phyloP scores from a whole-genome alignment of 1,140 invertebrate genomes.

The Leptinotarsa texana region DNA sequence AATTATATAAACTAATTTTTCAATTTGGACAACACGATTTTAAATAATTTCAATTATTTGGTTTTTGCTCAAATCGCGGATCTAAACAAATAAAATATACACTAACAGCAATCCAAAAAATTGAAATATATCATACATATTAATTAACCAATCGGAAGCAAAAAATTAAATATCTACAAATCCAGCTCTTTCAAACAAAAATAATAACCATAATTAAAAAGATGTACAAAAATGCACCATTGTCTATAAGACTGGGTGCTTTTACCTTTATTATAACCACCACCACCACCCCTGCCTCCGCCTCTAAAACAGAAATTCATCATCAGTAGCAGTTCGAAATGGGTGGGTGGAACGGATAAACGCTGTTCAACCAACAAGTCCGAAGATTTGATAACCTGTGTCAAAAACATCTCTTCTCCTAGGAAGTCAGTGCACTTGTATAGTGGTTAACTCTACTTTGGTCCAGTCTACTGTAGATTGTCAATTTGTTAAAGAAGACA shows the following conservation, averaged over 20 bases:
- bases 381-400: constrained; percentile 23
- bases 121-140: neutral
- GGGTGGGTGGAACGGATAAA: constrained; percentile 32
- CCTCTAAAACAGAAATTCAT: constrained; percentile 55
- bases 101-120: constrained; percentile 12
- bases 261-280: constrained; percentile 55
- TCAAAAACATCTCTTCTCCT: constrained; percentile 26
- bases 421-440: constrained; percentile 15
- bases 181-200: constrained; percentile 27
- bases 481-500: constrained; percentile 9
- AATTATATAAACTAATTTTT: neutral
- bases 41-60: constrained; percentile 24
- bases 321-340: constrained; percentile 50
- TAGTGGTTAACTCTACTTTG: constrained; percentile 19
- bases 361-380: constrained; percentile 16
- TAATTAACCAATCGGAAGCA: neutral
- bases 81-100: constrained; percentile 14
- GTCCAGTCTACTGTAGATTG: neutral
- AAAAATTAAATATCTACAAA: neutral
- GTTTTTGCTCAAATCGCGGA: constrained; percentile 27
- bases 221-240: constrained; percentile 51
- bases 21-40: neutral
- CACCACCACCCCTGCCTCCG: constrained; percentile 52
- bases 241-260: constrained; percentile 45
- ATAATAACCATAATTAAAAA: constrained; percentile 43